These are phyloP conservation scores for Myiopsitta monachus DNA, from an alignment of 2,113 vertebrate species.

Conservation along the genomic window DNA sequence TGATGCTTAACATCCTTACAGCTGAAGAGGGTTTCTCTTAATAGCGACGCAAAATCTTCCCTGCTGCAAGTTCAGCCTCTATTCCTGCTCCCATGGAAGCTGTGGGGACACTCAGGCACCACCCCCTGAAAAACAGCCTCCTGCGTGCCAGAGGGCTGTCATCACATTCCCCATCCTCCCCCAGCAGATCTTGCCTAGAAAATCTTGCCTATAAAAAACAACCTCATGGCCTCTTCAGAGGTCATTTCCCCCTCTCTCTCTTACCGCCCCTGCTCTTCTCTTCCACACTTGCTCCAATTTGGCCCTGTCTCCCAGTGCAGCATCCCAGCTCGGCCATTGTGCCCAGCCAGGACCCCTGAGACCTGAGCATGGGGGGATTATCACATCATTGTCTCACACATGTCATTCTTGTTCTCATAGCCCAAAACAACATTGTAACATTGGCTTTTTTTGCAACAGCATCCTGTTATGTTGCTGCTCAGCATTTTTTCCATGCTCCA, in stretches of 20 bases:
- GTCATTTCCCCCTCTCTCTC: neutral
- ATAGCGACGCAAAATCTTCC: neutral
- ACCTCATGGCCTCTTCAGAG: neutral
- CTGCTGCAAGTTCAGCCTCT: neutral
- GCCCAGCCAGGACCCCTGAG: neutral
- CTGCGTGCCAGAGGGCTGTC: neutral
- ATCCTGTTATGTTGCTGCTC: neutral
- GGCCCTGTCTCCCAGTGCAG: neutral
- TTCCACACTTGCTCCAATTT: neutral
- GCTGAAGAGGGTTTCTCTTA: neutral
- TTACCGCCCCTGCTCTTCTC: neutral
- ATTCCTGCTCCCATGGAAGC: neutral
- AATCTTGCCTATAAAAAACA: neutral
- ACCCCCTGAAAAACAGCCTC: neutral
- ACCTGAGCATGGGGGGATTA: neutral
- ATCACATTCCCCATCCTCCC: neutral
- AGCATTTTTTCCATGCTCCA: neutral
- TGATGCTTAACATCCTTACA: neutral
- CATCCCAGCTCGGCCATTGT: neutral
- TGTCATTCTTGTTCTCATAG: neutral
- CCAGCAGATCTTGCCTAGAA: neutral
- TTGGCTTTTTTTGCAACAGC: neutral
- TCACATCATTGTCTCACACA: conserved; percentile 20
- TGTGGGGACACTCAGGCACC: neutral
- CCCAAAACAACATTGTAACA: neutral